Percentiles rank a stretch among this genome's conserved stretches.
Evolutionary conservation across 2,113 vertebrate species (phyloP).

Genomic region (Zapus hudsonius): DNA sequence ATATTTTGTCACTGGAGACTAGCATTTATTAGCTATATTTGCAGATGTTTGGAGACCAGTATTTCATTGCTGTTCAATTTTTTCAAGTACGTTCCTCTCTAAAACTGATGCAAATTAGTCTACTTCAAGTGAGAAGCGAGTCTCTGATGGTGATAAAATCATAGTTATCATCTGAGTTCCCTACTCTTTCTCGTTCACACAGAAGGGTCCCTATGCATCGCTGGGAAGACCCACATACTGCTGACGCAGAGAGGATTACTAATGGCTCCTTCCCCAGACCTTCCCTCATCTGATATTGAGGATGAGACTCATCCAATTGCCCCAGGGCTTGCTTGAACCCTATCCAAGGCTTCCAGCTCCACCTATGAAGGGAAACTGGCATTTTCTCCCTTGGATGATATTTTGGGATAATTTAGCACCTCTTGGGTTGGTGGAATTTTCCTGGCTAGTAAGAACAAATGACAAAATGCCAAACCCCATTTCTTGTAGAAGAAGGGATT

Average conservation of each 20-base stretch:
- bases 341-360: background rate
- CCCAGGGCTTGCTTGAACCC: background rate
- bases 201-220: rapidly evolving
- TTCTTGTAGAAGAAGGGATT: background rate
- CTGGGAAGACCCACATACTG: background rate
- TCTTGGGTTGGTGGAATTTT: background rate
- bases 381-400: background rate
- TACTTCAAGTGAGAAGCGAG: background rate
- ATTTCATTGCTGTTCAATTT: conserved; percentile 11
- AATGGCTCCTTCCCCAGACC: background rate
- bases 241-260: background rate
- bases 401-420: background rate
- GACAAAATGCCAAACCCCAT: background rate
- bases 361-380: background rate
- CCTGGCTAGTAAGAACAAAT: background rate
- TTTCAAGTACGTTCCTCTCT: background rate
- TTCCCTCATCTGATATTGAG: background rate
- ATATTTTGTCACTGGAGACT: background rate
- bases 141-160: background rate
- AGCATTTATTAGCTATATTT: background rate
- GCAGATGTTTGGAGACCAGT: background rate
- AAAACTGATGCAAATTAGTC: conserved; percentile 19
- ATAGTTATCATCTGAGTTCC: too few relatives aligned
- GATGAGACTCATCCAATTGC: background rate
- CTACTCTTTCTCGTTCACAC: too few relatives aligned